These are phyloP conservation scores for Oryzias curvinotus DNA, from an alignment of 2,113 vertebrate species.

Conservation along the genomic window DNA sequence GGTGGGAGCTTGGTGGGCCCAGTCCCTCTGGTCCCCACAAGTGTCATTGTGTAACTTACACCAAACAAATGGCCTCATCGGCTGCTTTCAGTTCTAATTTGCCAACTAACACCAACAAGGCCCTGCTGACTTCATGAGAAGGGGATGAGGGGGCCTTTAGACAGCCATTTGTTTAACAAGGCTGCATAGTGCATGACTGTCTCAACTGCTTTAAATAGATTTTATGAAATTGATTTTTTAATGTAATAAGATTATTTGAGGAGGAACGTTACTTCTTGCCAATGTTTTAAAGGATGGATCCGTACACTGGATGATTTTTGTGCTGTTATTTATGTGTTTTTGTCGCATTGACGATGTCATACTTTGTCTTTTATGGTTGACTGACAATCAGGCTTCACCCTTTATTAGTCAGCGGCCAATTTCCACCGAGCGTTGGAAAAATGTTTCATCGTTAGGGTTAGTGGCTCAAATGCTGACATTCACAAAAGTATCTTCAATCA, in stretches of 20 bases:
- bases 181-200: conserved; percentile 71
- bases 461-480: conserved; percentile 34
- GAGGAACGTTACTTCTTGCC: conserved; percentile 39
- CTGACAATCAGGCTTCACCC: conserved; percentile 72
- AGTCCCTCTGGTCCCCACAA: conserved; percentile 13
- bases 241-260: conserved; percentile 44
- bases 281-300: conserved; percentile 58
- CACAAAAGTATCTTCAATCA: conserved; percentile 19
- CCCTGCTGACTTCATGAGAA: conserved; percentile 22
- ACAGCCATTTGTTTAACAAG: conserved; percentile 29
- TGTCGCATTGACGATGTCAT: conserved; percentile 63
- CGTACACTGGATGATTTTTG: conserved; percentile 69
- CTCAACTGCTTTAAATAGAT: conserved; percentile 69
- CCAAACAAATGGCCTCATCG: conserved; percentile 29
- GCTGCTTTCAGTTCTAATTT: conserved; percentile 40
- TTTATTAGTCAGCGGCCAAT: conserved; percentile 53
- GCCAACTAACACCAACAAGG: conserved; percentile 43
- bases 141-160: conserved; percentile 29
- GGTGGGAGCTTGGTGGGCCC: conserved; percentile 18
- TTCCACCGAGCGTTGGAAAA: conserved; percentile 53
- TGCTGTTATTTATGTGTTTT: conserved; percentile 73
- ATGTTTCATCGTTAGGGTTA: conserved; percentile 53
- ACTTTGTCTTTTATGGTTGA: conserved; percentile 47
- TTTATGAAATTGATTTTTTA: conserved; percentile 49
- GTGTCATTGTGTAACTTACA: conserved; percentile 12